Conservation (phyloP, 2,113 vertebrate species). For the Pygoscelis adeliae region DNA sequence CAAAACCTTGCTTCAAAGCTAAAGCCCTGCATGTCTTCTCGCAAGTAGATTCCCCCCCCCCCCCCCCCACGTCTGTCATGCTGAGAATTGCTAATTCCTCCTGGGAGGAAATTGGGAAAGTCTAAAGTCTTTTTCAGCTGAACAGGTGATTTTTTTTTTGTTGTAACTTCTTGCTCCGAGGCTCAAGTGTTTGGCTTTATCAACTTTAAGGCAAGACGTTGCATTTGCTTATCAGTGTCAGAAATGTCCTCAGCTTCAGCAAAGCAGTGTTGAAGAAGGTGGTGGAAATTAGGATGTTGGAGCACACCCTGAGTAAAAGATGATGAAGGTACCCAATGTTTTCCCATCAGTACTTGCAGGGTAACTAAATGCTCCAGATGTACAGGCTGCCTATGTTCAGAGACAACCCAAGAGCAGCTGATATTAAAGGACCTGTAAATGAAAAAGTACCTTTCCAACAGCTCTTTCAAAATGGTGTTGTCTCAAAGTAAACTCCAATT, state of each 20-base stretch:
- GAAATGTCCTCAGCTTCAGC: neutral
- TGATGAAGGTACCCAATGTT: neutral
- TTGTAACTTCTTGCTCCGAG: neutral
- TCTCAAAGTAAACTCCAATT: neutral
- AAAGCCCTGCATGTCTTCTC: fast-evolving
- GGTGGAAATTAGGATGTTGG: neutral
- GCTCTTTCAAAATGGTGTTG: neutral
- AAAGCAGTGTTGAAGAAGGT: neutral
- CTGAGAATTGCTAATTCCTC: neutral
- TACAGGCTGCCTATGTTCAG: neutral
- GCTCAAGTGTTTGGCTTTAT: neutral
- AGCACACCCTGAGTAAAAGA: neutral
- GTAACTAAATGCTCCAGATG: neutral
- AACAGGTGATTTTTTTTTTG: neutral
- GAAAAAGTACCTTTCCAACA: neutral
- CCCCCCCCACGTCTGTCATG: neutral
- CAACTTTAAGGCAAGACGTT: neutral
- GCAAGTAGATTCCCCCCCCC: neutral
- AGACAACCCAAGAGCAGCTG: neutral
- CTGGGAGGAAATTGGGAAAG: neutral
- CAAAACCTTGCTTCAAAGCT: neutral
- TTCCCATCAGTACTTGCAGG: fast-evolving
- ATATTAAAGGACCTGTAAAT: neutral
- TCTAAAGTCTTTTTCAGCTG: neutral
- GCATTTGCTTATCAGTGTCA: neutral